phyloP scores from a whole-genome alignment of 2,113 vertebrate species.

The Murina feae region DNA sequence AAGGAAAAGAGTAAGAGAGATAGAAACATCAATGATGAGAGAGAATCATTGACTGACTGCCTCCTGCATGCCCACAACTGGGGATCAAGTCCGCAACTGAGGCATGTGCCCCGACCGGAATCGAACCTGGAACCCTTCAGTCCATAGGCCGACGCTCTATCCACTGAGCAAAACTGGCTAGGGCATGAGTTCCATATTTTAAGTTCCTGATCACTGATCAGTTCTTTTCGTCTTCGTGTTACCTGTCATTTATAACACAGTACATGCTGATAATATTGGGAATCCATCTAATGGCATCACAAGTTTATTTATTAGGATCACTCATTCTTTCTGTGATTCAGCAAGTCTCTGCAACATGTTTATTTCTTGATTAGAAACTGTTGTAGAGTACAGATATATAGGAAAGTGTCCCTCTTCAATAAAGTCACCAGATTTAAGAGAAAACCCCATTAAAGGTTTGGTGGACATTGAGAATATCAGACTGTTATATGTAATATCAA shows the following conservation, averaged over 20 bases:
- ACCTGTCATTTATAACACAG: neutral
- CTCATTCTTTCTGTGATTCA: neutral
- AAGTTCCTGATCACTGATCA: neutral
- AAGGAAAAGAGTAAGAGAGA: too few species aligned
- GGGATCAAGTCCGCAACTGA: too few species aligned
- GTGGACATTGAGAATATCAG: neutral
- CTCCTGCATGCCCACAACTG: too few species aligned
- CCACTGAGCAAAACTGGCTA: too few species aligned
- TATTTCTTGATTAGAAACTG: neutral
- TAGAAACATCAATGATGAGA: too few species aligned
- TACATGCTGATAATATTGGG: neutral
- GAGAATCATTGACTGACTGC: too few species aligned
- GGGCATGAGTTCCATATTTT: conserved; percentile 48
- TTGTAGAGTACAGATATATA: neutral
- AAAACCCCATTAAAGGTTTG: neutral
- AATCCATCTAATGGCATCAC: neutral
- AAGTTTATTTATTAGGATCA: neutral
- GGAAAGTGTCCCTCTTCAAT: neutral
- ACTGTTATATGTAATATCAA: accelerated
- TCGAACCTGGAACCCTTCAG: too few species aligned
- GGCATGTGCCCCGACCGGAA: too few species aligned
- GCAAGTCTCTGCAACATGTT: neutral
- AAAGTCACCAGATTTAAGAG: neutral
- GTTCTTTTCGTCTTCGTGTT: neutral
- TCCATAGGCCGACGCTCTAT: too few species aligned